Base-by-base conservation (phyloP, 2,113 vertebrate species). In the Trematomus loennbergii region DNA sequence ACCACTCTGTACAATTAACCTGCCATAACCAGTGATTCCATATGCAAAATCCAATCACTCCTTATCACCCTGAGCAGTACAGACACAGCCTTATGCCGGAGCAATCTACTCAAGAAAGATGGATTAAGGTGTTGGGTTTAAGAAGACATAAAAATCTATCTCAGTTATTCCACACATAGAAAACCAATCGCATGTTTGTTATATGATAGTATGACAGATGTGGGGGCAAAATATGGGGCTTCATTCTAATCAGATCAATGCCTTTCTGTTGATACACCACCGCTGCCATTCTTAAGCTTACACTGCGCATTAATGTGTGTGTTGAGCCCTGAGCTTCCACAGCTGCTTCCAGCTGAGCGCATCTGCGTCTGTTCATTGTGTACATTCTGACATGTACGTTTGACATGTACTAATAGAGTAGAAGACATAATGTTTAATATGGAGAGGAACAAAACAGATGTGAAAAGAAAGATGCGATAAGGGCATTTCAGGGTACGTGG, bases 131-230 rank as follows among this genome's bases (percentile, higher is more conserved):
- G 3, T 74, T 54, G 67, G 78, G 61, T 55, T 58, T 79, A 64
- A 75, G 86, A 75, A 73, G 90, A 91, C 89, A 50, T 67, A 75
- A 87, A 91, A 90, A 94, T 94, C 89, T 75, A 92, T 94, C 89
- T 89, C 78, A 82, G 79, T 94, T 90, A 92, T 83, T 67, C 86
- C 57, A 71, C 86, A 92, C 92, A 92, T 89, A 87, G 89, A 93
- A 92, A 92, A 88, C 85, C 92, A 85, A 93, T 93, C 66, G 80
- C 71, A 88, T 90, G 87, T 92, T 91, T 88, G 89, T 83, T 83
- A 85, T 53, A 65, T 88, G 84, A 85, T 88, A 90, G 87, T 85
- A 88, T 91, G 92, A 94, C 89, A 89, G 89, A 94, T 94, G 87
- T 79, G 90, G 67, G 75, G 82, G 80, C 33, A 77, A 82, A 90